Base-by-base conservation (phyloP, 1,140 invertebrate species). In the Linepithema humile region DNA sequence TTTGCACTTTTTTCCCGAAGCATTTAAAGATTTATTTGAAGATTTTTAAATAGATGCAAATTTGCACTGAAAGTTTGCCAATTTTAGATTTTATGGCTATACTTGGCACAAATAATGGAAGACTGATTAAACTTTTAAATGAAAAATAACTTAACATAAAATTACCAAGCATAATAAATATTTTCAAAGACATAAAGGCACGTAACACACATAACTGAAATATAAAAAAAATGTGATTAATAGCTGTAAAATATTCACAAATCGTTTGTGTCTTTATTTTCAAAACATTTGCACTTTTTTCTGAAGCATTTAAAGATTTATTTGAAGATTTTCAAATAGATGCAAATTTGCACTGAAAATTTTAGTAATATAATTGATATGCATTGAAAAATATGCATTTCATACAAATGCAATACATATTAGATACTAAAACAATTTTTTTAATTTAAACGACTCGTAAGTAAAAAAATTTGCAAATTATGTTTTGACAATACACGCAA, bases 91-190 rank as follows among this genome's bases (percentile, higher is more conserved):
- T 78, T 3, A 10, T 17, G 26, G 10, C 23, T 57, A n/a, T 53
- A 17, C 9, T 53, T 10, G 12, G 17, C 2, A 2, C 6, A n/a
- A 69, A 48, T 17, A 40, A 55, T n/a, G 12, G 50, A 12, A 17
- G 2, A 65, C 43, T 38, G 12, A 72, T 86, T 85, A n/a, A 59
- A 85, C 59, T 85, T 73, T 57, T 59, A 86, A 86, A 86, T 86
- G 40, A 84, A 85, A 69, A 35, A 60, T 85, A 20, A 69, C 50
- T 50, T 55, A 2, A 26, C 26, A n/a, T 7, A 7, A 29, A 67
- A 7, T 17, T 3, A 7, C 35, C 17, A 12, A 0, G 10, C 40
- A 7, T 60, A 59, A 60, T 23, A 72, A 73, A 55, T 85, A 77
- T 45, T 77, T 77, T 20, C 12, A 40, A 3, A 20, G 38, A 15